These are phyloP conservation scores for Ophion slaviceki DNA, from an alignment of 2,888 invertebrate species.

Conservation along the genomic window DNA sequence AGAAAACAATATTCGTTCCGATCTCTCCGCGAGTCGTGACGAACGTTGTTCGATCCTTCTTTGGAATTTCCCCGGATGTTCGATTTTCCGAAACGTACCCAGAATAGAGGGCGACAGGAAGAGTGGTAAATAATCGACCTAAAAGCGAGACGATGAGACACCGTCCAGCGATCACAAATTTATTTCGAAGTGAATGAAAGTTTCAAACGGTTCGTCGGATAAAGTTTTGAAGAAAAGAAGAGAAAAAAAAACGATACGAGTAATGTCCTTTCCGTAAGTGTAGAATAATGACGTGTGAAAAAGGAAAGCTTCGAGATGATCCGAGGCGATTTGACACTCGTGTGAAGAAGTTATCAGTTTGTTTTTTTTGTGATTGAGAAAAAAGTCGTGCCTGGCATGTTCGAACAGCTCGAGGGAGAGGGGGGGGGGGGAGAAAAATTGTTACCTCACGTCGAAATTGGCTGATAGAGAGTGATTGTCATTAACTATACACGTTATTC, in stretches of 20 bases:
- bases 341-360: not conserved
- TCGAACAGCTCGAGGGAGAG: constrained; percentile 70
- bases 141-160: constrained; percentile 59
- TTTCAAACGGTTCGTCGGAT: constrained; percentile 8
- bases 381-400: constrained; percentile 73
- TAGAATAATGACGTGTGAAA: not conserved
- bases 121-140: constrained; percentile 67
- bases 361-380: not conserved
- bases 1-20: not conserved
- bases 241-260: not conserved
- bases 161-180: not conserved
- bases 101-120: constrained; percentile 71
- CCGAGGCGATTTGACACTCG: not conserved
- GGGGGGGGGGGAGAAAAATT: constrained; percentile 58
- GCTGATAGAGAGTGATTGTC: constrained; percentile 82
- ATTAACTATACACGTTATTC: constrained; percentile 79
- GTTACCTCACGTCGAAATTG: constrained; percentile 70
- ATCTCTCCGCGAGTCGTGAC: not conserved
- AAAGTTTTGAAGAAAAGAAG: not conserved
- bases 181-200: constrained; percentile 24
- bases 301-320: constrained; percentile 16
- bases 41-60: not conserved
- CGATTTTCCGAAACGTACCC: constrained; percentile 54
- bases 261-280: not conserved
- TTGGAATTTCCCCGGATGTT: not conserved